These are phyloP conservation scores for Synaphobranchus kaupii DNA, from an alignment of 2,797 vertebrate genomes.

Conservation along the genomic window DNA sequence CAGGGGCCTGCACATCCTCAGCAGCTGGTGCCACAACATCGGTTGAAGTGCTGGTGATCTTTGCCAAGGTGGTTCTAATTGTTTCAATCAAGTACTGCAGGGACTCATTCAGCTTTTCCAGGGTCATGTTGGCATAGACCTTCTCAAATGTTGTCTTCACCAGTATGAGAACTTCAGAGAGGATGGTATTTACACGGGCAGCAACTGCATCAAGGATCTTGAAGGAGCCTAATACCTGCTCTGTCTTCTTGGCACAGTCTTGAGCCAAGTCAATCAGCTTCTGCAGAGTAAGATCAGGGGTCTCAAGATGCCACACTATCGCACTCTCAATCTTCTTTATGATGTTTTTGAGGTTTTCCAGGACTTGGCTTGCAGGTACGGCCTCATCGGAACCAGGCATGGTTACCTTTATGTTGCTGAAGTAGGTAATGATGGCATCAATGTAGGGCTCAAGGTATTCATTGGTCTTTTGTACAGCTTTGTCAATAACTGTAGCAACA, in stretches of 20 bases:
- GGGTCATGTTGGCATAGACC: constrained; percentile 55
- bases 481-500: constrained; percentile 54
- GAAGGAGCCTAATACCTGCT: constrained; percentile 68
- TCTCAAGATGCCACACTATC: constrained; percentile 66
- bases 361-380: constrained; percentile 63
- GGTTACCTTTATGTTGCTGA: constrained; percentile 68
- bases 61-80: constrained; percentile 60
- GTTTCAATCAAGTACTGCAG: constrained; percentile 49
- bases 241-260: constrained; percentile 63
- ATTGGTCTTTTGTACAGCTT: constrained; percentile 55
- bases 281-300: constrained; percentile 71
- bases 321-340: constrained; percentile 58
- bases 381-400: constrained; percentile 64
- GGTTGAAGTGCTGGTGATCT: background rate
- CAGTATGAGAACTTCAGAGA: constrained; percentile 47
- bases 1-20: constrained; percentile 59
- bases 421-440: constrained; percentile 64
- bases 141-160: constrained; percentile 61
- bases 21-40: background rate
- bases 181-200: constrained; percentile 50
- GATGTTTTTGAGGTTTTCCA: constrained; percentile 58
- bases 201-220: constrained; percentile 66
- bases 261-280: constrained; percentile 66
- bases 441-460: constrained; percentile 59
- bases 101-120: constrained; percentile 19